Evolutionary conservation across 2,797 vertebrate genomes (phyloP).

Genomic region (Allobates femoralis): DNA sequence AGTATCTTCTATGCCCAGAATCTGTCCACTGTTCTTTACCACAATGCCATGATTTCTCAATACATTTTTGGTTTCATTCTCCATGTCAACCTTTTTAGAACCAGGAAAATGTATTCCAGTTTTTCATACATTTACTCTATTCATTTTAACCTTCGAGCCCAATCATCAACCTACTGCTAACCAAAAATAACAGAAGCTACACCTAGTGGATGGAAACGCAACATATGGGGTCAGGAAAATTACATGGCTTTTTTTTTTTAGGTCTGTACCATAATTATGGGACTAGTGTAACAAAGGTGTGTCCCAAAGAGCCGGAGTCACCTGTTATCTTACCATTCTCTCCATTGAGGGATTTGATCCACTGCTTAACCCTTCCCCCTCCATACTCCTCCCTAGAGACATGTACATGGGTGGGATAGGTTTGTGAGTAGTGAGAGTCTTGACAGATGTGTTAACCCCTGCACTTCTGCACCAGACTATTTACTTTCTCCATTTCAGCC

Average conservation of each 20-base stretch:
- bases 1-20: no score
- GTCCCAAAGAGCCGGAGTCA: constrained; percentile 58
- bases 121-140: not conserved
- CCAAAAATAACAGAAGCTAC: constrained; percentile 2
- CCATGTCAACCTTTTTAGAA: not conserved
- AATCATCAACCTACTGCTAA: not conserved
- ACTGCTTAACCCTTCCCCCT: constrained; percentile 60
- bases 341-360: constrained; percentile 60
- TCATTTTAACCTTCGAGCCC: not conserved
- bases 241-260: constrained; percentile 47
- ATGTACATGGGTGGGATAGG: constrained; percentile 47
- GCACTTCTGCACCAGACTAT: not conserved
- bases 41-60: no score
- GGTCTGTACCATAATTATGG: constrained; percentile 59
- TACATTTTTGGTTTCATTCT: no score
- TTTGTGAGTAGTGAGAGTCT: not conserved
- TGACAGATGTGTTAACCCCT: constrained; percentile 19
- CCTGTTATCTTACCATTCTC: constrained; percentile 62
- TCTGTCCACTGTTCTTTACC: no score
- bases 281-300: constrained; percentile 64
- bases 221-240: constrained; percentile 48
- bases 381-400: constrained; percentile 47
- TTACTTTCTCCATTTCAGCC: not conserved
- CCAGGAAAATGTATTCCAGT: not conserved
- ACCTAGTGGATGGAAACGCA: constrained; percentile 7